phyloP scores from a whole-genome alignment of 64 coral and sea anemone species.

The Actinia tenebrosa region DNA sequence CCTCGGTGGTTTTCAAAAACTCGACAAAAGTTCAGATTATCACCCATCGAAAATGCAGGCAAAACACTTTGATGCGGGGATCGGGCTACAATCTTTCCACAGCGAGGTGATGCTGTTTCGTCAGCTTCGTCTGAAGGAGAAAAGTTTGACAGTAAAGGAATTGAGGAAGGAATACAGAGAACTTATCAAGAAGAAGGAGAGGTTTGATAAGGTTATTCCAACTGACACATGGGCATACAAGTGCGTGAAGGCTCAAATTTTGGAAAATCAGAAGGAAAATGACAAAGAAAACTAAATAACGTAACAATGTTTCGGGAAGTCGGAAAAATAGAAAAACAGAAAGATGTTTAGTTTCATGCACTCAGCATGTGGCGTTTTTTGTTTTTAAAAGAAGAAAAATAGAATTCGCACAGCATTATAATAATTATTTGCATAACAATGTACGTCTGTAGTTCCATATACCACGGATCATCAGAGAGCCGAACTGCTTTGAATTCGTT shows the following conservation, averaged over 20 bases:
- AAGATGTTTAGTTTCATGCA: no score
- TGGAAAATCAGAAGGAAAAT: background rate
- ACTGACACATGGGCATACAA: slow-evolving; percentile 41
- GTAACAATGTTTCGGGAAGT: no score
- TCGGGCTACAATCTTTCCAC: background rate
- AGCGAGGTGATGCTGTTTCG: background rate
- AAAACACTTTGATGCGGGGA: slow-evolving; percentile 25
- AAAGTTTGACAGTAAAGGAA: background rate
- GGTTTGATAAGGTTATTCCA: slow-evolving; percentile 19
- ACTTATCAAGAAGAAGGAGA: slow-evolving; percentile 3
- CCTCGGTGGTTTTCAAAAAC: slow-evolving; percentile 24
- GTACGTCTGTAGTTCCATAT: no score
- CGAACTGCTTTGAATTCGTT: no score
- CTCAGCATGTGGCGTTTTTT: no score
- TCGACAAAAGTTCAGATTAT: background rate
- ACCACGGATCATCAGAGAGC: no score
- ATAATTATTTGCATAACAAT: no score
- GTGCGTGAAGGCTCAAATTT: background rate
- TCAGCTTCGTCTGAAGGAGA: slow-evolving; percentile 8
- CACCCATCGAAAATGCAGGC: slow-evolving; percentile 7
- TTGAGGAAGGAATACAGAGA: slow-evolving; percentile 7
- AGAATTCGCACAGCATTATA: no score
- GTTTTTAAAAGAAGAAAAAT: no score
- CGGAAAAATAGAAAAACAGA: no score
- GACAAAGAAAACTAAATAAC: background rate